These are phyloP conservation scores for Hypsopygia costalis DNA, from an alignment of 2,888 invertebrate species.

Conservation along the genomic window DNA sequence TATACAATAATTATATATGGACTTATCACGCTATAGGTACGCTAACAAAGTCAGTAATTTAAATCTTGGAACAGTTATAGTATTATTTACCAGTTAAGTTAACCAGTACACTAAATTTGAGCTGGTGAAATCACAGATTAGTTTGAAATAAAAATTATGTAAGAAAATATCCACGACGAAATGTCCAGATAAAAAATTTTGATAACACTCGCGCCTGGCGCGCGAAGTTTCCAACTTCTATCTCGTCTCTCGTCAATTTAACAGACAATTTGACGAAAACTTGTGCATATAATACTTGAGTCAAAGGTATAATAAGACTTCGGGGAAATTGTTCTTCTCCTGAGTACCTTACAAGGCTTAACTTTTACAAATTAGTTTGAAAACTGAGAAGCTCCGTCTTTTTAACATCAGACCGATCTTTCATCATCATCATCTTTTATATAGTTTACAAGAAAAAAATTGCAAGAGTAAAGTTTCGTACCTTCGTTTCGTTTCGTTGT, in stretches of 20 bases:
- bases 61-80: no score
- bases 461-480: no score
- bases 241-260: conserved; percentile 9
- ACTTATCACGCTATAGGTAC: no score
- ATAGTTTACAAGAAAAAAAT: no score
- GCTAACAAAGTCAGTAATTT: no score
- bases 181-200: conserved; percentile 1
- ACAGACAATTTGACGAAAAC: conserved; percentile 13
- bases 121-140: no score
- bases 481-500: no score
- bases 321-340: conserved; percentile 7
- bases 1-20: no score
- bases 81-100: no score
- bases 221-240: conserved; percentile 5
- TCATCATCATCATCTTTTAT: no score
- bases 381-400: conserved; percentile 14
- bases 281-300: conserved; percentile 13
- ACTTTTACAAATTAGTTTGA: conserved; percentile 23
- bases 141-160: background rate
- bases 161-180: background rate
- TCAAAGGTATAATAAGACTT: conserved; percentile 14
- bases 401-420: conserved; percentile 15
- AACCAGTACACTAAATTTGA: no score
- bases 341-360: conserved; percentile 13
- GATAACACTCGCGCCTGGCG: background rate